Evolutionary conservation across 2,797 vertebrate genomes (phyloP).

Genomic region (Poecilia gillii): DNA sequence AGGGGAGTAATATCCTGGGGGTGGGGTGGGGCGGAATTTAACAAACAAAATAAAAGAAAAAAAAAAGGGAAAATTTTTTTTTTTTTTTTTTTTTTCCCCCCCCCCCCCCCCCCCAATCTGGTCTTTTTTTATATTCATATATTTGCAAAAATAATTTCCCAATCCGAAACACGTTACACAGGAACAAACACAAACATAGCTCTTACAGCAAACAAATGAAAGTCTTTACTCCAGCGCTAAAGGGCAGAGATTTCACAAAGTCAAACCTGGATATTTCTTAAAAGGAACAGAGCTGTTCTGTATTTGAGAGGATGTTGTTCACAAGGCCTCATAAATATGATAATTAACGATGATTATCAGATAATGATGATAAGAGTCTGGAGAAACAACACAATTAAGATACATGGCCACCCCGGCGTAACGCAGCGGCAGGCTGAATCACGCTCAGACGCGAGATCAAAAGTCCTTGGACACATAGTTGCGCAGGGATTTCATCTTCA

Average conservation of each 20-base stretch:
- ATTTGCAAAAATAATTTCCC: slow-evolving; percentile 10
- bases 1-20: no score
- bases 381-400: slow-evolving; percentile 37
- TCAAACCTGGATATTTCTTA: slow-evolving; percentile 8
- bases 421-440: slow-evolving; percentile 50
- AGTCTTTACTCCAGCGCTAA: neutral
- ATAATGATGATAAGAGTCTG: slow-evolving; percentile 40
- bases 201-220: neutral
- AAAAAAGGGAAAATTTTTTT: no score
- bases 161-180: neutral
- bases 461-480: slow-evolving; percentile 55
- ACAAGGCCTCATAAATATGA: slow-evolving; percentile 18
- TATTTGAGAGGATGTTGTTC: neutral
- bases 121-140: slow-evolving; percentile 14
- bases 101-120: neutral
- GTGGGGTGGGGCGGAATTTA: no score
- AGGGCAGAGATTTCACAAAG: slow-evolving; percentile 5
- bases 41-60: no score
- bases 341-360: slow-evolving; percentile 26
- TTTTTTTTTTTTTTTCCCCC: slow-evolving; percentile 2
- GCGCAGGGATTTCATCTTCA: slow-evolving; percentile 68
- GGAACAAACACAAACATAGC: neutral
- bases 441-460: slow-evolving; percentile 55
- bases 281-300: neutral
- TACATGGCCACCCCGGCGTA: slow-evolving; percentile 24